These are phyloP conservation scores for Chionodraco myersi DNA, from an alignment of 2,113 vertebrate species.

Conservation along the genomic window DNA sequence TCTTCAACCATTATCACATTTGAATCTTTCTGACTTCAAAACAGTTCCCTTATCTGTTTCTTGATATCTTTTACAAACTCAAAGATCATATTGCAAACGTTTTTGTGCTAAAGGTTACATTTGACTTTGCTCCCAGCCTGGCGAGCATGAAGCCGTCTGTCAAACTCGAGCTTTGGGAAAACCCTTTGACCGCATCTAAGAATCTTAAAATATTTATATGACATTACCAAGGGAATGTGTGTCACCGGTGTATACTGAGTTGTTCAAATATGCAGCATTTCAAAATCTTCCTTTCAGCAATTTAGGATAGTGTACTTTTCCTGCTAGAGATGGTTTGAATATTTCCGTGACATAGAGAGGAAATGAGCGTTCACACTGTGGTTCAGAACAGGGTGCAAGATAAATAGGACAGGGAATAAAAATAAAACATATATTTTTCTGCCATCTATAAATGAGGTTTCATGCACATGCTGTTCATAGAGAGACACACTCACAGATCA, in stretches of 20 bases:
- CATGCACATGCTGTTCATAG: background rate
- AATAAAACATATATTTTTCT: background rate
- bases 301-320: background rate
- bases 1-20: background rate
- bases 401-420: background rate
- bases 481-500: conserved; percentile 11
- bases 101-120: background rate
- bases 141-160: background rate
- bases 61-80: background rate
- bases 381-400: background rate
- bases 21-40: background rate
- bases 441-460: background rate
- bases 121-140: background rate
- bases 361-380: background rate
- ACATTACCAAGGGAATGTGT: background rate
- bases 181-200: background rate
- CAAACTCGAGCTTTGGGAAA: background rate
- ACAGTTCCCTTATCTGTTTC: background rate
- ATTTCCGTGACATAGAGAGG: background rate
- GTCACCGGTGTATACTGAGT: background rate
- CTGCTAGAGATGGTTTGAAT: background rate
- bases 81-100: background rate
- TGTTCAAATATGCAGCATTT: background rate
- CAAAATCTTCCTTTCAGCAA: background rate
- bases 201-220: conserved; percentile 9